Base-by-base conservation (phyloP, 1,140 invertebrate species). In the Drosophila suzukii region DNA sequence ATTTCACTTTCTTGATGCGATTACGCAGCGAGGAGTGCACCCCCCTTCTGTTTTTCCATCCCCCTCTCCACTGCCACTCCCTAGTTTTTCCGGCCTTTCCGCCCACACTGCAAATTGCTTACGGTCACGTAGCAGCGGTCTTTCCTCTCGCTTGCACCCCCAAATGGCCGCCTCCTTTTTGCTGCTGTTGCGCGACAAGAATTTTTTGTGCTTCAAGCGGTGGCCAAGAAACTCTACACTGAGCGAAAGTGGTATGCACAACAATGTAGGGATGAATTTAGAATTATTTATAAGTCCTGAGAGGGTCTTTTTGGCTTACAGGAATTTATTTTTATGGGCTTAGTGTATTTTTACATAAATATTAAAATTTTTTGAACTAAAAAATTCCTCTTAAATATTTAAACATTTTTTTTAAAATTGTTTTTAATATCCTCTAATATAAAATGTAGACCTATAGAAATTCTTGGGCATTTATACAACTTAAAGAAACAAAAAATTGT, bases 1-100 rank as follows among this genome's bases (percentile, higher is more conserved):
- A 82, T 82, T 82, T 82, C 79, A 82, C 79, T 82, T 82, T 82
- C 80, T 77, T 78, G 74, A 78, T 81, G 79, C 79, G 79, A 81
- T 81, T 81, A 81, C 79, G 74, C 78, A 81, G 79, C 57, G 53
- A 59, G 61, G 53, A 76, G 60, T 63, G 55, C 60, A 13, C 27
- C 55, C 44, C 27, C 27, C 24, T 49, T 38, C 39, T 43, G 39
- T 36, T 50, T 41, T 58, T 24, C 47, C 34, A 8, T 27, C 17
- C 20, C 20, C 20, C 20, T 20, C 20, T 2, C 20, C 20, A 20
- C 20, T 20, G 20, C 20, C 12, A 34, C 36, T 6, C 4, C 7
- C 47, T n/a, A 13, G 13, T 38, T 43, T 15, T 20, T 39, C 60
- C 62, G 32, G 71, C 20, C 61, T n/a, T 36, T 30, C 70, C 49